Base-by-base conservation (phyloP, 2,888 invertebrate species). In the Busseola fusca region DNA sequence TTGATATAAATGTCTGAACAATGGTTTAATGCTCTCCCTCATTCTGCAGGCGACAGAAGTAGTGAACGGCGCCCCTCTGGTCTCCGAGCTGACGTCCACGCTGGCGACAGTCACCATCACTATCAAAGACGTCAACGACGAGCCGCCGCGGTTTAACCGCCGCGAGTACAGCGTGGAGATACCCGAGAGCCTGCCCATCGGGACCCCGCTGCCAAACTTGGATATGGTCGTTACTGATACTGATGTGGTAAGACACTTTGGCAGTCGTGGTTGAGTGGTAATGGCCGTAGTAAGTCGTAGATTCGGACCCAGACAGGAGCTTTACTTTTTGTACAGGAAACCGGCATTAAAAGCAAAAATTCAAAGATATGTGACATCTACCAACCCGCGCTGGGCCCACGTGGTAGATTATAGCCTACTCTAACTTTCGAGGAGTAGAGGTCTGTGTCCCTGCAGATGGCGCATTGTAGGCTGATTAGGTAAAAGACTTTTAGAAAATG, bases 51-150 rank as follows among this genome's bases (percentile, higher is more conserved):
- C 98, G 0, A 96, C 97, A 60, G 98, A 98, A 93, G 84, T 98
- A 75, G 96, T 98, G 1, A 97, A 98, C 89, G 98, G 97, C 0
- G 92, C 96, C 0, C 97, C 97, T 1, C 95, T 97, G 6, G 96
- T 97, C 83, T 97, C 98, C 78, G 94, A 97, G 4, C 91, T 97
- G 66, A 97, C 98, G 0, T 96, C 97, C 3, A 96, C 98, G 1
- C 96, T 96, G 1, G 97, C 98, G 1, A 97, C 97, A 69, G 97
- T 98, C 16, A 98, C 98, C 0, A 97, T 99, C 65, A 98, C 98
- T 56, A 98, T 98, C 83, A 97, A 97, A 85, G 98, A 98, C 90
- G 98, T 98, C 1, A 98, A 98, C 91, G 98, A 98, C 89, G 98
- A 98, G 82, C 97, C 98, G 0, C 98, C 98, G 0, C 96, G 96